Evolutionary conservation across 2,113 vertebrate genomes (phyloP).

Genomic region (Microtus montanus): DNA sequence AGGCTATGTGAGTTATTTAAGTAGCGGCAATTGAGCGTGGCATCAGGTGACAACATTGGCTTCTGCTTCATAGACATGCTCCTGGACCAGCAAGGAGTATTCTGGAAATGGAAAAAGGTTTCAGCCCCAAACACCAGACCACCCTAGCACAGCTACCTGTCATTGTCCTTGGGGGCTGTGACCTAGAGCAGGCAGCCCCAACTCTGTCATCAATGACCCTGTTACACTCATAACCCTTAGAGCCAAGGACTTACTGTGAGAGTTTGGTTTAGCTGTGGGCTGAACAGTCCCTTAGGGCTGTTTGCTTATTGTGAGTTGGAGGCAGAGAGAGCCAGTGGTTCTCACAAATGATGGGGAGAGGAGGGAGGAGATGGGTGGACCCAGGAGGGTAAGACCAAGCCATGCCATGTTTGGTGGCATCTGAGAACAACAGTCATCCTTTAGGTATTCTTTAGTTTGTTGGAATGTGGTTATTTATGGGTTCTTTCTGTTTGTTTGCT

Average conservation of each 20-base stretch:
- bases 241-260: neutral
- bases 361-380: too few relatives aligned
- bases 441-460: accelerated
- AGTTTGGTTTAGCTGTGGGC: neutral
- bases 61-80: neutral
- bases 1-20: neutral
- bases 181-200: neutral
- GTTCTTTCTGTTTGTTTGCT: neutral
- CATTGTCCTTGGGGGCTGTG: neutral
- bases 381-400: too few relatives aligned
- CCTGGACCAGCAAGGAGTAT: neutral
- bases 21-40: accelerated
- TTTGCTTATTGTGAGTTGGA: too few relatives aligned
- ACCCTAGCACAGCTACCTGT: neutral
- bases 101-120: neutral
- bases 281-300: accelerated
- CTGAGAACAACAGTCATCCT: accelerated
- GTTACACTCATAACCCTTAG: neutral
- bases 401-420: accelerated
- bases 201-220: neutral
- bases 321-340: neutral
- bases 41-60: accelerated
- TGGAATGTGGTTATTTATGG: neutral
- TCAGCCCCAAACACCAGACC: neutral
- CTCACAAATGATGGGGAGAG: neutral